Base-by-base conservation (phyloP, 1,140 invertebrate species). In the Bombus waltoni region DNA sequence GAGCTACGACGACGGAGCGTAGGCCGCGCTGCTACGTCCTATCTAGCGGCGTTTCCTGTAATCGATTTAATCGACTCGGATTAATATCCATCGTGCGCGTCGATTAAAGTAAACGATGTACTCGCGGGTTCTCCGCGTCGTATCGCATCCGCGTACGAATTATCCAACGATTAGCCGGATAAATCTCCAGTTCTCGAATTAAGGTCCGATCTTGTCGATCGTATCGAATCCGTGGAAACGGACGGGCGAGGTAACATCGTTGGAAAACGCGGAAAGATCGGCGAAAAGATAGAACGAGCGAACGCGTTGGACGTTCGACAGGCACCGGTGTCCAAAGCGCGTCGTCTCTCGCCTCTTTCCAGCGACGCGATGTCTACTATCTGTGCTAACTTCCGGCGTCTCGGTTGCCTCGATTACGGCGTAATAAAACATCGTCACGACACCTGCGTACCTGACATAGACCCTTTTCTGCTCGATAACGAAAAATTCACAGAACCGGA, bases 361-460 rank as follows among this genome's bases (percentile, higher is more conserved):
- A 53, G 18, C 47, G 15, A 66, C 89, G 28, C 81, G 79, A 72
- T 81, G 87, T 88, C 73, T 90, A 47, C 90, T 93, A 92, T 94
- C 92, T 91, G 87, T 87, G 80, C 86, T 87, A 90, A 91, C 90
- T 94, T 94, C 94, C 94, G 94, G 92, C 91, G 89, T 92, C 90
- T 89, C 71, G 87, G 90, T 53, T 53, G 47, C 47, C 92, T 94
- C 93, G 93, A 94, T 94, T 94, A 92, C 90, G 89, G 83, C 76
- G 92, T 92, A 93, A 94, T 94, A 94, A 94, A 94, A 93, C 90
- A 93, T 86, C 88, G 87, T 87, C 88, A 76, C 88, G 90, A 88
- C 94, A 94, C 93, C 94, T 94, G 94, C 93, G 92, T 85, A 88
- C 87, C 87, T 83, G 73, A 90, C 91, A 87, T 87, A 86, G 88